Base-by-base conservation (phyloP, 2,797 vertebrate species). In the Leuciscus waleckii region DNA sequence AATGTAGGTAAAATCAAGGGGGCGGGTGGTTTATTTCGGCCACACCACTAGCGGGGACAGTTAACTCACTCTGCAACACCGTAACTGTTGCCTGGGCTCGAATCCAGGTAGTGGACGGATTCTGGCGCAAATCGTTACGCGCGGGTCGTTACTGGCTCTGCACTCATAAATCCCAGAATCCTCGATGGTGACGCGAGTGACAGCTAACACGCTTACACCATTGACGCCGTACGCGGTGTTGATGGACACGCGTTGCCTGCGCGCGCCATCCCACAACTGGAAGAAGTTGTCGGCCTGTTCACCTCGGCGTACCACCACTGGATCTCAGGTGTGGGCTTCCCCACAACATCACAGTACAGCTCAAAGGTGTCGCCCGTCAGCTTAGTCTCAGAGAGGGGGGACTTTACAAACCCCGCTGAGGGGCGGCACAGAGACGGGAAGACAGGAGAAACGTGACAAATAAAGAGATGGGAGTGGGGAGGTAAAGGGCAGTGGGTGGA, bases 281-380 rank as follows among this genome's bases (percentile, higher is more conserved):
- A 85, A 79, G 77, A 85, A 85, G 68, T 43, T 97, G 94, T 98
- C 97, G 54, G 95, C 97, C 95, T 95, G 96, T 98, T 99, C 93
- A 97, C 96, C 95, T 98, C 97, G 26, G 97, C 96, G 91, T 98
- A 99, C 98, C 98, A 99, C 98, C 98, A 99, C 95, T 99, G 98
- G 96, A 99, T 97, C 95, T 99, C 97, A 78, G 98, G 98, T 88
- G 97, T 97, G 94, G 98, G 97, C 91, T 92, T 97, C 90, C 97
- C 97, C 93, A 97, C 96, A 93, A 98, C 97, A 79, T 98, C 97
- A 95, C 97, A 98, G 96, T 97, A 98, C 93, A 99, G 96, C 95
- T 98, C 97, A 96, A 98, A 98, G 93, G 96, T 95, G 95, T 99
- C 97, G 84, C 96, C 97, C 81, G 97, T 97, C 94, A 98, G 96